Conservation (phyloP, 2,797 vertebrate genomes). For the Clarias fuscus region DNA sequence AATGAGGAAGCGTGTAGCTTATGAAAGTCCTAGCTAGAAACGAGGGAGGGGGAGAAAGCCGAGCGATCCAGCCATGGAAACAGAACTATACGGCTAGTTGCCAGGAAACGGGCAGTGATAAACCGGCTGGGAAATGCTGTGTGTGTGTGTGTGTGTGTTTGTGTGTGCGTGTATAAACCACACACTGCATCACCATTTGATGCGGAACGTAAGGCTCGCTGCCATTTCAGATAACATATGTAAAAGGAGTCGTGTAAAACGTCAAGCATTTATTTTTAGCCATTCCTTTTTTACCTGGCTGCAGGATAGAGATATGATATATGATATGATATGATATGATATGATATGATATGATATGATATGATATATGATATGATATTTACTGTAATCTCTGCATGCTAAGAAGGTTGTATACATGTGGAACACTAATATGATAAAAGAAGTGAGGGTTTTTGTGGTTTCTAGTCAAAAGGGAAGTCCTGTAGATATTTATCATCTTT, state of each 20-base stretch:
- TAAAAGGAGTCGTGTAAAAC: not conserved
- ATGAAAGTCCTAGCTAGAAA: conserved; percentile 37
- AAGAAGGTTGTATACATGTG: not conserved
- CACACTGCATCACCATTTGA: conserved; percentile 32
- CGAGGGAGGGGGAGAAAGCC: conserved; percentile 45
- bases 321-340: too few species aligned
- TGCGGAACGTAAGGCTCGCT: conserved; percentile 22
- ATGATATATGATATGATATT: not conserved
- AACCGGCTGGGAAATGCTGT: conserved; percentile 51
- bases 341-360: too few species aligned
- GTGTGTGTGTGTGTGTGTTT: conserved; percentile 46
- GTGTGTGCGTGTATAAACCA: conserved; percentile 15
- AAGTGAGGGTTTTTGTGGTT: not conserved
- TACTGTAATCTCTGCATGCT: not conserved
- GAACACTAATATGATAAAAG: conserved; percentile 1
- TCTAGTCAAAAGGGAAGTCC: not conserved
- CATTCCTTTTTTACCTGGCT: not conserved
- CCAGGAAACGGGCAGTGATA: conserved; percentile 74
- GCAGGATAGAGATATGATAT: not conserved
- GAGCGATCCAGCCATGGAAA: conserved; percentile 68
- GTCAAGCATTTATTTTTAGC: conserved; percentile 15
- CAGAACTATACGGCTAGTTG: conserved; percentile 73
- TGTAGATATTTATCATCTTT: conserved; percentile 1
- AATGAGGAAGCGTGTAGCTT: conserved; percentile 24
- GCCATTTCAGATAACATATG: conserved; percentile 32